Evolutionary conservation across 2,888 invertebrate genomes (phyloP).

Genomic region (Pammene aurita): DNA sequence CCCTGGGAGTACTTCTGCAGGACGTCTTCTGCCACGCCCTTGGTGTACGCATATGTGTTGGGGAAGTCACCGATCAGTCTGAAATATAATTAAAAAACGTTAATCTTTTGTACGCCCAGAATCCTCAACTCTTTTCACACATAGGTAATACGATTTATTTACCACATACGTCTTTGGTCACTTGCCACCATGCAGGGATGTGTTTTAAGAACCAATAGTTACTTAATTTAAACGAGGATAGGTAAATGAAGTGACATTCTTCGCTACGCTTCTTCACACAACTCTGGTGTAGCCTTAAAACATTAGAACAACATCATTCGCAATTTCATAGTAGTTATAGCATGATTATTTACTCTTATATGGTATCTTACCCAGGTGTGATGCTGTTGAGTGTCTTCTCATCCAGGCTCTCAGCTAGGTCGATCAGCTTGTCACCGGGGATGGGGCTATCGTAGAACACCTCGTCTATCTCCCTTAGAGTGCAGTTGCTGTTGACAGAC

Average conservation of each 20-base stretch:
- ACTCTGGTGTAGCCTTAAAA: no score
- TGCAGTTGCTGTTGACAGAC: constrained; percentile 87
- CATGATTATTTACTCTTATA: no score
- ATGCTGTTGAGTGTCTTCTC: constrained; percentile 86
- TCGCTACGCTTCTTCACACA: no score
- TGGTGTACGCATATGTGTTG: constrained; percentile 97
- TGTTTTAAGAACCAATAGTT: no score
- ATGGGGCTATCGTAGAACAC: constrained; percentile 83
- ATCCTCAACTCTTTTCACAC: no score
- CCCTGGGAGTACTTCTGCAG: constrained; percentile 87
- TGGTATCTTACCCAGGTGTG: constrained; percentile 86
- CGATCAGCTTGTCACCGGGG: constrained; percentile 83
- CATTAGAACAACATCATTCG: no score
- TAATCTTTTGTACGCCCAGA: constrained; percentile 54
- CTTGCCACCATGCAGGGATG: no score
- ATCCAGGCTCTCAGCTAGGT: constrained; percentile 87
- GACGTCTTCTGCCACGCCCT: constrained; percentile 93
- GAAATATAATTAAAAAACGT: constrained; percentile 55
- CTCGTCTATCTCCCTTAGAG: constrained; percentile 83
- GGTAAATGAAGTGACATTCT: no score
- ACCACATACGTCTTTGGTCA: no score
- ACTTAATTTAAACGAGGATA: no score
- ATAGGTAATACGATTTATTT: no score
- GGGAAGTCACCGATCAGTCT: constrained; percentile 89
- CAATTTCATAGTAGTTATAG: no score